phyloP scores from a whole-genome alignment of 37 sponge, comb jelly and placozoan species.

The Beroe ovata region DNA sequence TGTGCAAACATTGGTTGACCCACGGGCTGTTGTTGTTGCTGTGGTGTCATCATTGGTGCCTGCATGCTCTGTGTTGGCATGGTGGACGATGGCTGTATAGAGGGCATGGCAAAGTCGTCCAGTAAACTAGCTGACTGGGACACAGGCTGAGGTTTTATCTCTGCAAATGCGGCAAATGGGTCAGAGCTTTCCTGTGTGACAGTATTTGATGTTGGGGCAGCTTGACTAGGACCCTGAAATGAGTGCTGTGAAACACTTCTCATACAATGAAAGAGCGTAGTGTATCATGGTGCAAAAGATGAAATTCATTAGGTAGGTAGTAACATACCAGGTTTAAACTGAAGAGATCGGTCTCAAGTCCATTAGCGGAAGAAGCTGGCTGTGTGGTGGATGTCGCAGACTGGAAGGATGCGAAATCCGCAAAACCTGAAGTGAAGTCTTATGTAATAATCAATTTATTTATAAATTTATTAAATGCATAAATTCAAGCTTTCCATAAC shows the following conservation, averaged over 20 bases:
- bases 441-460: background rate
- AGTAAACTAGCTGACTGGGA: background rate
- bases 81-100: background rate
- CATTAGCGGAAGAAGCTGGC: background rate
- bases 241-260: no score
- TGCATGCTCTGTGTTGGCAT: background rate
- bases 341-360: constrained; percentile 30
- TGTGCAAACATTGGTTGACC: background rate
- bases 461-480: no score
- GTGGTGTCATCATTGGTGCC: background rate
- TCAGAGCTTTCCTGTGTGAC: background rate
- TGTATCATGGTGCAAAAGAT: no score
- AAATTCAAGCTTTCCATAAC: no score
- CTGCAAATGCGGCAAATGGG: constrained; percentile 44
- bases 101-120: constrained; percentile 46
- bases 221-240: background rate
- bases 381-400: background rate
- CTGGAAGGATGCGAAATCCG: constrained; percentile 49
- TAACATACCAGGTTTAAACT: constrained; percentile 38
- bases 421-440: constrained; percentile 25
- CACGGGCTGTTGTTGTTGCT: background rate
- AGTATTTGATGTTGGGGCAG: background rate
- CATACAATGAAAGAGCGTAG: no score
- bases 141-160: background rate
- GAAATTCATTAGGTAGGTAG: no score